phyloP scores from a whole-genome alignment of 2,888 invertebrate genomes.

The Cotesia congregata region DNA sequence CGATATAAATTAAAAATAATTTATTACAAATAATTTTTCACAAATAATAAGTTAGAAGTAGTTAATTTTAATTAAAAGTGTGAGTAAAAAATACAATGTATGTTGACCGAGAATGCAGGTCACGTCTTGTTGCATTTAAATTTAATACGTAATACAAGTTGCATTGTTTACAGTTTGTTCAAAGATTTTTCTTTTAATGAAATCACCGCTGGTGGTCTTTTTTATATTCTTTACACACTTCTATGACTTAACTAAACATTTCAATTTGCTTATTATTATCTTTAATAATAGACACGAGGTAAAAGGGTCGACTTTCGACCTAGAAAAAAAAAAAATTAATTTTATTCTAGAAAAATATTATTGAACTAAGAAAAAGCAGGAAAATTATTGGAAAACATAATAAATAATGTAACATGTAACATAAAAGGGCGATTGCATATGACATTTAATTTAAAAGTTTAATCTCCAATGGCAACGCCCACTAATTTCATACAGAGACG shows the following conservation, averaged over 20 bases:
- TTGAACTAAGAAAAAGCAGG: no score
- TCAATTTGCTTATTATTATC: not conserved
- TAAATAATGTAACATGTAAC: not conserved
- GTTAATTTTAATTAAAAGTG: conserved; percentile 39
- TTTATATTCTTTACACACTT: not conserved
- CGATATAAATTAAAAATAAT: no score
- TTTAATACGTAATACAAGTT: conserved; percentile 30
- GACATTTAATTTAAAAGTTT: not conserved
- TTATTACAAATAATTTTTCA: no score
- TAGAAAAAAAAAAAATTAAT: no score
- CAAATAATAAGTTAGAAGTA: no score
- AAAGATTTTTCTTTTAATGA: not conserved
- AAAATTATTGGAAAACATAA: not conserved
- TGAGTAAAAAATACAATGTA: conserved; percentile 41
- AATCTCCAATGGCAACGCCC: not conserved
- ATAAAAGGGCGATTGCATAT: not conserved
- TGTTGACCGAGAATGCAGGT: conserved; percentile 46
- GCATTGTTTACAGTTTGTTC: conserved; percentile 9
- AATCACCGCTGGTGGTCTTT: not conserved
- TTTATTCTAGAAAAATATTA: no score
- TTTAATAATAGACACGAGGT: no score
- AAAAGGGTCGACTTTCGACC: no score
- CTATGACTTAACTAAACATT: not conserved
- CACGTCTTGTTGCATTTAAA: conserved; percentile 46
- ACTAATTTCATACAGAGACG: not conserved